Conservation (phyloP, 2,888 invertebrate genomes). For the Neoaliturus tenellus region DNA sequence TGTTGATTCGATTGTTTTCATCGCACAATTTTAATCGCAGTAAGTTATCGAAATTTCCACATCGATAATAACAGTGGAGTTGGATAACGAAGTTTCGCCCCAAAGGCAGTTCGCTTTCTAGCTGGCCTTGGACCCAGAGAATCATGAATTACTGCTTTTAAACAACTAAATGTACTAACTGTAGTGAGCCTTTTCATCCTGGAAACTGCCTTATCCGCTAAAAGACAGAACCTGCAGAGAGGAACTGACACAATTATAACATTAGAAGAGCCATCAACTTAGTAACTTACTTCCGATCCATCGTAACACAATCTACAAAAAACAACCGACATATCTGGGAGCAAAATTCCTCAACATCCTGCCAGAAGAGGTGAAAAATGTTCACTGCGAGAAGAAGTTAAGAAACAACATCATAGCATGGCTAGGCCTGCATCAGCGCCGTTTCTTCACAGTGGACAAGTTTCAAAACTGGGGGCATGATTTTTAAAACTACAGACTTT, state of each 20-base stretch:
- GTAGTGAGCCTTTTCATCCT: slow-evolving; percentile 34
- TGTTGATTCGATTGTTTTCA: too few relatives aligned
- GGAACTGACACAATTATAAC: slow-evolving; percentile 26
- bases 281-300: slow-evolving; percentile 34
- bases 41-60: too few relatives aligned
- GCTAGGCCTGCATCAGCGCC: slow-evolving; percentile 25
- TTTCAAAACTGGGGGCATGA: slow-evolving; percentile 10
- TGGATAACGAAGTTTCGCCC: too few relatives aligned
- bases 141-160: slow-evolving; percentile 3
- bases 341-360: neutral
- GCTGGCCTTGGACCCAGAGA: slow-evolving; percentile 21
- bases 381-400: slow-evolving; percentile 18
- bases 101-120: slow-evolving; percentile 27
- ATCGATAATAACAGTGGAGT: too few relatives aligned
- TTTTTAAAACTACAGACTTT: neutral
- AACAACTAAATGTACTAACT: slow-evolving; percentile 19
- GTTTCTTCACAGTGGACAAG: slow-evolving; percentile 13
- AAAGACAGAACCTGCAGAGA: slow-evolving; percentile 20
- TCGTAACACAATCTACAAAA: slow-evolving; percentile 13
- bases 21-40: too few relatives aligned
- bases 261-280: slow-evolving; percentile 10
- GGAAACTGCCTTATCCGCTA: slow-evolving; percentile 1
- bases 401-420: slow-evolving; percentile 20
- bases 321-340: slow-evolving; percentile 28
- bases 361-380: slow-evolving; percentile 7